Evolutionary conservation across 2,797 vertebrate species (phyloP).

Genomic region (Lacerta agilis): DNA sequence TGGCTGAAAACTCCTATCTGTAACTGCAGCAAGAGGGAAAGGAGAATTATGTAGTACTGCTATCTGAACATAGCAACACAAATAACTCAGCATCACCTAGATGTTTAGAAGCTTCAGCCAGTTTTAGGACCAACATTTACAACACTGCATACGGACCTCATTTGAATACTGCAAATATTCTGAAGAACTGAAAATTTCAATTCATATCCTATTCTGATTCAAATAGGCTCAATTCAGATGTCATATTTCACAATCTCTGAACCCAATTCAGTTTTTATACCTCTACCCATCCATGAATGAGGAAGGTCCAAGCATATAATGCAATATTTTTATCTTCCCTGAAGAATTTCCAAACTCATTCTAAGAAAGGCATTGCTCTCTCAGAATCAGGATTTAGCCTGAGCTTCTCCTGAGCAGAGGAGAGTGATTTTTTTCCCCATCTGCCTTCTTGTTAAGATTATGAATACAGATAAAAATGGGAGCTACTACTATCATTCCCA

Average conservation of each 20-base stretch:
- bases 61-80: neutral
- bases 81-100: neutral
- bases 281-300: neutral
- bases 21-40: neutral
- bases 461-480: slow-evolving; percentile 43
- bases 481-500: slow-evolving; percentile 33
- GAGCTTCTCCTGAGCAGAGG: neutral
- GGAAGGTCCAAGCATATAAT: neutral
- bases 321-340: neutral
- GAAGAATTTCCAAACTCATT: neutral
- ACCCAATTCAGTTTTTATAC: neutral
- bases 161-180: neutral
- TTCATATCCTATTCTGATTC: neutral
- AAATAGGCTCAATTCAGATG: neutral
- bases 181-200: neutral
- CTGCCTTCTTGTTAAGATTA: neutral
- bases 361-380: neutral
- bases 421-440: neutral
- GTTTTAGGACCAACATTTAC: neutral
- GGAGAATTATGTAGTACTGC: neutral
- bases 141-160: neutral
- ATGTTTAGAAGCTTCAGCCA: neutral
- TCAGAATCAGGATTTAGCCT: neutral
- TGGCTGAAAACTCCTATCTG: neutral
- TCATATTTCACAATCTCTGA: neutral